These are phyloP conservation scores for Polia nebulosa DNA, from an alignment of 2,888 invertebrate genomes.

Conservation along the genomic window DNA sequence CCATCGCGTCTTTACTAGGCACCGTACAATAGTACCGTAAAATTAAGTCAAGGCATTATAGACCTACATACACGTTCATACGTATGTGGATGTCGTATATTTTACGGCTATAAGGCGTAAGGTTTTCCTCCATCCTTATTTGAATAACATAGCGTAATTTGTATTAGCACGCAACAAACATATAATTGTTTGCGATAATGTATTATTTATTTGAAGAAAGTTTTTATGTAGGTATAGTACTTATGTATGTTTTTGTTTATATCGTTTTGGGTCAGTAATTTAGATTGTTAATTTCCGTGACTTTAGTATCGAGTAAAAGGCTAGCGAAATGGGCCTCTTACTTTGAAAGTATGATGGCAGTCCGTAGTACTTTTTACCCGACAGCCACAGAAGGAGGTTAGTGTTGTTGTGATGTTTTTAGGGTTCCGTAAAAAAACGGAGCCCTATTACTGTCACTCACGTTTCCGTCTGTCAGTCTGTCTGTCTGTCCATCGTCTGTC, in stretches of 20 bases:
- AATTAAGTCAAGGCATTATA: conserved; percentile 22
- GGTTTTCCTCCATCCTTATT: conserved; percentile 64
- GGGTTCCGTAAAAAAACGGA: no score
- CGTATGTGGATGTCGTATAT: conserved; percentile 33
- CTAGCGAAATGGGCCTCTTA: conserved; percentile 2
- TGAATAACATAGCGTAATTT: conserved; percentile 68
- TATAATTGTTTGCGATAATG: conserved; percentile 68
- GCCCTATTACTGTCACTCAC: no score
- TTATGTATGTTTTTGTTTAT: conserved; percentile 38
- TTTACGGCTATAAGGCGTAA: conserved; percentile 47
- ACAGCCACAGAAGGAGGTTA: no score
- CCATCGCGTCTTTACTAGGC: background rate
- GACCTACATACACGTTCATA: background rate
- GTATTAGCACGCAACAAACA: conserved; percentile 66
- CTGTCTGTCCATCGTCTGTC: no score
- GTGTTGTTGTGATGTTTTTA: no score
- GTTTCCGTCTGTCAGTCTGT: no score
- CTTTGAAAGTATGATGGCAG: background rate
- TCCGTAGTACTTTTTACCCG: background rate
- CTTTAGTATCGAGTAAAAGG: conserved; percentile 13
- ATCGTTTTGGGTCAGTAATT: conserved; percentile 34
- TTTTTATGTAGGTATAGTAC: conserved; percentile 45
- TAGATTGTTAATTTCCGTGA: conserved; percentile 38
- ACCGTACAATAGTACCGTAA: conserved; percentile 3
- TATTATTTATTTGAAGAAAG: conserved; percentile 63